phyloP scores from a whole-genome alignment of 2,797 vertebrate species.

The Gadopsis marmoratus region DNA sequence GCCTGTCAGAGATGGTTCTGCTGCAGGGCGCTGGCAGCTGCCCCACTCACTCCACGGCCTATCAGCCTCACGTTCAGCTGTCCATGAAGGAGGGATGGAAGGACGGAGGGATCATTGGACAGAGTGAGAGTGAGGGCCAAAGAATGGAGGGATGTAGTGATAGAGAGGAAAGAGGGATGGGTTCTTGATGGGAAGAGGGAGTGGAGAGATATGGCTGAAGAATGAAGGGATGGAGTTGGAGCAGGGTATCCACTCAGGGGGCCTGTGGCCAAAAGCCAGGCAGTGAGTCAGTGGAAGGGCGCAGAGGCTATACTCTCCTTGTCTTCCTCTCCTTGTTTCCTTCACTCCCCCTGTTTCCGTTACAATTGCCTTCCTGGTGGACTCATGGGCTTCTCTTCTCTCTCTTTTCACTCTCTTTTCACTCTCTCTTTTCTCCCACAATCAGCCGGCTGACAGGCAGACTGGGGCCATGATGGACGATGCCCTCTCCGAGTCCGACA shows the following conservation, averaged over 20 bases:
- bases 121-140: conserved; percentile 47
- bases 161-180: conserved; percentile 49
- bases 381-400: conserved; percentile 63
- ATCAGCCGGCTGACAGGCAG: conserved; percentile 82
- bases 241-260: conserved; percentile 56
- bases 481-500: conserved; percentile 87
- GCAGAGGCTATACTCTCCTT: conserved; percentile 63
- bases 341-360: conserved; percentile 65
- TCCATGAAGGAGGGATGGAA: conserved; percentile 80
- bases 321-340: conserved; percentile 61
- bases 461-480: conserved; percentile 85
- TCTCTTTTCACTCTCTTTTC: conserved; percentile 57
- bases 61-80: conserved; percentile 83
- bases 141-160: conserved; percentile 57
- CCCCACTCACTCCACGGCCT: conserved; percentile 80
- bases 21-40: conserved; percentile 84
- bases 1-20: conserved; percentile 86
- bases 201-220: conserved; percentile 50
- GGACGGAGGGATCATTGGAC: conserved; percentile 66
- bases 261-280: conserved; percentile 65
- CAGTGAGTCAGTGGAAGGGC: conserved; percentile 58
- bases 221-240: conserved; percentile 58
- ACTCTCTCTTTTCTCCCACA: conserved; percentile 78
- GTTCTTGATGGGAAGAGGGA: conserved; percentile 61
- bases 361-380: conserved; percentile 70